A percentile compares a stretch with the other conserved stretches of the same genome.
Evolutionary conservation across 1,140 invertebrate genomes (phyloP).

Genomic region (Paralvinella palmiformis): DNA sequence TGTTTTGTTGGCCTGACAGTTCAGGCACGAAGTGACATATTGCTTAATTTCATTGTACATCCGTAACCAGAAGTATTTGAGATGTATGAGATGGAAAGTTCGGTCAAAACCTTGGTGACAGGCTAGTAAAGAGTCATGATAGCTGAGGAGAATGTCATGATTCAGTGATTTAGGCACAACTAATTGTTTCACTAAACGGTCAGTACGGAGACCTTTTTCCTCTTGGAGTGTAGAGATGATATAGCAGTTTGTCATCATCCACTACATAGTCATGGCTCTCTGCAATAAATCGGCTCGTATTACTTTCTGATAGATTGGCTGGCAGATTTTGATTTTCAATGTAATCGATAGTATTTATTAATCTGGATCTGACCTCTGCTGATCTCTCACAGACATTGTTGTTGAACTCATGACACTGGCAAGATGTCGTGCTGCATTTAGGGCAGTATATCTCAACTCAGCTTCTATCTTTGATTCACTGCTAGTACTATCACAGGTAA

Average conservation of each 20-base stretch:
- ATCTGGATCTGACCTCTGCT: too few relatives aligned
- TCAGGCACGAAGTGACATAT: slow-evolving; percentile 25
- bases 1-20: slow-evolving; percentile 24
- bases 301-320: not conserved
- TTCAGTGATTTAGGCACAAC: not conserved
- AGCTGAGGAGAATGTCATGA: slow-evolving; percentile 11
- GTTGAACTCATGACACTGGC: too few relatives aligned
- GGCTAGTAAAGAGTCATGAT: slow-evolving; percentile 25
- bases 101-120: slow-evolving; percentile 25
- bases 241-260: not conserved
- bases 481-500: not conserved
- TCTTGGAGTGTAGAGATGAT: not conserved
- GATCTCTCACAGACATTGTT: too few relatives aligned
- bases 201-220: not conserved
- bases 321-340: not conserved
- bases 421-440: too few relatives aligned
- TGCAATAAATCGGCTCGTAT: not conserved
- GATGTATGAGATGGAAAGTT: slow-evolving; percentile 15
- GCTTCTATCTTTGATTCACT: not conserved
- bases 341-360: not conserved
- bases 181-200: not conserved
- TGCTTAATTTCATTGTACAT: slow-evolving; percentile 23
- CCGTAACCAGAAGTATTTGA: slow-evolving; percentile 26
- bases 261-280: not conserved
- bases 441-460: not conserved